A percentile compares a stretch with the other conserved stretches of the same genome.
phyloP scores from a whole-genome alignment of 2,113 vertebrate genomes.

The Notarius lentiginosus region DNA sequence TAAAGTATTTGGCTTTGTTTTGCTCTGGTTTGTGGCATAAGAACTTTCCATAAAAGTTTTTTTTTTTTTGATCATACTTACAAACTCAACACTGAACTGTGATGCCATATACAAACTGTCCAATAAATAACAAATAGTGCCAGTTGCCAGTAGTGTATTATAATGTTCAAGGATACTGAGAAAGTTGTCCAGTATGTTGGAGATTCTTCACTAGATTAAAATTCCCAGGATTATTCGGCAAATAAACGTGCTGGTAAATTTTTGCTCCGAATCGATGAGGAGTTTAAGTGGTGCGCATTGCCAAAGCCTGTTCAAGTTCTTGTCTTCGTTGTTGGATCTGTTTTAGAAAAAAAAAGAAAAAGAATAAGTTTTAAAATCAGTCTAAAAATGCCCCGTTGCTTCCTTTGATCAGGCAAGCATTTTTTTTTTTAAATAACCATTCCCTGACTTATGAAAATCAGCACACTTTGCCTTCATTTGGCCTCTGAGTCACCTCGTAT shows the following conservation, averaged over 20 bases:
- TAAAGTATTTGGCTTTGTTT: not conserved
- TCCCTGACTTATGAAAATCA: no score
- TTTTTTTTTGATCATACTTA: not conserved
- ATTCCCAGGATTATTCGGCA: not conserved
- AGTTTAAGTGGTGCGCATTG: slow-evolving; percentile 90
- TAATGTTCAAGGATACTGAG: slow-evolving; percentile 3
- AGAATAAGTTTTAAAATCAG: not conserved
- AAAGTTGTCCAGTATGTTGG: not conserved
- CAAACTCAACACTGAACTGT: slow-evolving; percentile 13
- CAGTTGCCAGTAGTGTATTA: not conserved
- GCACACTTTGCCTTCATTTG: no score
- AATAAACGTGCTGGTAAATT: not conserved
- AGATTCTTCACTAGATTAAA: not conserved
- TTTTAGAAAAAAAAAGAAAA: not conserved
- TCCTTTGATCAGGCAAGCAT: no score
- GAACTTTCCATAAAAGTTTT: not conserved
- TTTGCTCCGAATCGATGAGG: not conserved
- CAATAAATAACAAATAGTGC: slow-evolving; percentile 39
- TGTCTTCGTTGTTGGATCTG: slow-evolving; percentile 98
- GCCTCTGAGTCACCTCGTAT: no score
- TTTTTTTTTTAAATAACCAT: no score
- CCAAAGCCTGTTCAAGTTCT: slow-evolving; percentile 94
- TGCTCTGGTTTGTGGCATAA: not conserved
- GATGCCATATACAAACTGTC: slow-evolving; percentile 40
- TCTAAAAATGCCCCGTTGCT: not conserved